Base-by-base conservation (phyloP, 2,888 invertebrate species). In the Bedellia somnulentella region DNA sequence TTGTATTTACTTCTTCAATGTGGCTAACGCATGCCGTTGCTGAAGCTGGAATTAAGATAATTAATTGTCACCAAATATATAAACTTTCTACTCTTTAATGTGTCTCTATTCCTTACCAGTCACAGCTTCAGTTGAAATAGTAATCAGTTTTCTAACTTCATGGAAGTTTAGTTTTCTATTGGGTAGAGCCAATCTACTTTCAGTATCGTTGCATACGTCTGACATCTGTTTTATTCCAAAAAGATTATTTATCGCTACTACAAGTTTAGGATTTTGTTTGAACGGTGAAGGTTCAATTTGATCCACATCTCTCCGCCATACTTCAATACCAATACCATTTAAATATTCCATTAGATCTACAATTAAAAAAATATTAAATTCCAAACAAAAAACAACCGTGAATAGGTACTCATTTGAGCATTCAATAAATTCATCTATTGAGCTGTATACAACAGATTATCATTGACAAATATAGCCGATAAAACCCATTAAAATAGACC, bases 381-480 rank as follows among this genome's bases (percentile, higher is more conserved):
- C n/a, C n/a, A n/a, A n/a, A n/a, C n/a, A n/a, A n/a, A n/a, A n/a
- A n/a, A n/a, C n/a, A n/a, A n/a, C n/a, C n/a, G n/a, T n/a, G n/a
- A n/a, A n/a, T n/a, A n/a, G n/a, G n/a, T n/a, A n/a, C n/a, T 50
- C 35, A 56, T 46, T 37, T 61, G 57, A 37, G 48, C 56, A 53
- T 67, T 68, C 52, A 67, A 57, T 46, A 62, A 49, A 35, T 71
- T 61, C 66, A 71, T 68, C 44, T 56, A 3, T 21, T 21, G 21
- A n/a, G 8, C 10, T 21, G 9, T 21, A 21, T 21, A 3, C 9
- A 26, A 9, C 13, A 29, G 29, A 21, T 22, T 10, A 53, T 61
- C 61, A 66, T 64, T 64, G 61, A 58, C 58, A 61, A 30, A 62
- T 57, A 57, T 55, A 55, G 51, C 46, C 47, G 46, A 52, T 54